Conservation (phyloP, 2,113 vertebrate genomes). For the Lampris incognitus region DNA sequence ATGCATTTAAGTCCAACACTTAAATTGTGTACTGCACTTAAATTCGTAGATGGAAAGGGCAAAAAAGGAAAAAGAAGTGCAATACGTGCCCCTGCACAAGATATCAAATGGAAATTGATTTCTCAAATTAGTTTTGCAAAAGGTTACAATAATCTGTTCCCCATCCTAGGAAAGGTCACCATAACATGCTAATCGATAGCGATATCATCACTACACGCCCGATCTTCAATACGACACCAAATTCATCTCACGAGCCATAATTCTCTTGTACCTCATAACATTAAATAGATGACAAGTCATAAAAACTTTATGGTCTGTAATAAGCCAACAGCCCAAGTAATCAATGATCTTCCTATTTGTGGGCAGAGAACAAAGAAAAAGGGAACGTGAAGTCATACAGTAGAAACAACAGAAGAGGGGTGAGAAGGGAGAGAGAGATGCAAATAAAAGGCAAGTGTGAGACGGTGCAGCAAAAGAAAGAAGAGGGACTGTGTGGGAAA, state of each 20-base stretch:
- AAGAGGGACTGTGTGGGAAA: conserved; percentile 16
- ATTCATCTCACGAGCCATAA: not conserved
- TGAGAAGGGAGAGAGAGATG: not conserved
- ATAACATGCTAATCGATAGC: conserved; percentile 5
- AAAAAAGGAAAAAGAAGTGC: not conserved
- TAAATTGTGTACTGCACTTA: no score
- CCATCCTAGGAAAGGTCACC: conserved; percentile 13
- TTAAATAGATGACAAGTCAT: not conserved
- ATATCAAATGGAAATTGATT: not conserved
- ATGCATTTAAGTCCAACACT: not conserved
- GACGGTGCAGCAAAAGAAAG: not conserved
- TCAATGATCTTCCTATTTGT: not conserved
- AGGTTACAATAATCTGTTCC: not conserved
- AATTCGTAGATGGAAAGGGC: not conserved
- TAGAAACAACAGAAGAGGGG: not conserved
- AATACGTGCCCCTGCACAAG: no score
- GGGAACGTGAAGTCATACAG: not conserved
- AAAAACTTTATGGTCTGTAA: not conserved
- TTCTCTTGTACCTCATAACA: not conserved
- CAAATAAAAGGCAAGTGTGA: conserved; percentile 30
- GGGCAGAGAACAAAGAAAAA: no score
- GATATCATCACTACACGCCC: not conserved
- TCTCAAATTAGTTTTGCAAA: not conserved
- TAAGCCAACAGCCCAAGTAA: not conserved
- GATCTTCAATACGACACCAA: not conserved